Evolutionary conservation across 2,888 invertebrate genomes (phyloP).

Genomic region (Phyllotreta striolata): DNA sequence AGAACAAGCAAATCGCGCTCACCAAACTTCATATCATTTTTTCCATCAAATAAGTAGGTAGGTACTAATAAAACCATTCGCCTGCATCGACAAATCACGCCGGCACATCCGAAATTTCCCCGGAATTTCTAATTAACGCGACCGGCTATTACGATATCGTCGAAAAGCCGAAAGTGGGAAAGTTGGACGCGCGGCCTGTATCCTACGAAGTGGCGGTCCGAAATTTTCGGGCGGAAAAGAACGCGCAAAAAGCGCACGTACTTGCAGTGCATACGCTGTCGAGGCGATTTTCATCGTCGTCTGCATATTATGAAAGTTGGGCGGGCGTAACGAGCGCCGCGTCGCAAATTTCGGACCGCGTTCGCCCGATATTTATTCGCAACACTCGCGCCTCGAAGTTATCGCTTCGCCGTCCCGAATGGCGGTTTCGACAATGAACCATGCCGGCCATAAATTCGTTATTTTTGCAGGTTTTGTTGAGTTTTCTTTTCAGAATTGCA

Average conservation of each 20-base stretch:
- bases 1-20: no score
- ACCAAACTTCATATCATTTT: no score
- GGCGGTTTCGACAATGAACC: no score
- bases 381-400: no score
- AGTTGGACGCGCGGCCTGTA: not conserved
- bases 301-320: slow-evolving; percentile 24
- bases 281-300: slow-evolving; percentile 24
- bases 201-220: not conserved
- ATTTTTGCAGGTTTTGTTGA: no score
- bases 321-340: slow-evolving; percentile 1
- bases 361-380: no score
- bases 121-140: slow-evolving; percentile 13
- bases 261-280: slow-evolving; percentile 1
- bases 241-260: slow-evolving; percentile 8
- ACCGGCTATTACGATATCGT: slow-evolving; percentile 30
- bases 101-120: not conserved
- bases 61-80: slow-evolving; percentile 5
- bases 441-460: no score
- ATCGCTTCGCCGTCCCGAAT: no score
- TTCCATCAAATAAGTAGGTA: not conserved
- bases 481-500: no score
- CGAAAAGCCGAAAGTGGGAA: slow-evolving; percentile 15
- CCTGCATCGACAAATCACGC: no score
- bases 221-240: slow-evolving; percentile 1
- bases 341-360: not conserved